Base-by-base conservation (phyloP, 1,140 invertebrate genomes). In the Trachelipus rathkii region DNA sequence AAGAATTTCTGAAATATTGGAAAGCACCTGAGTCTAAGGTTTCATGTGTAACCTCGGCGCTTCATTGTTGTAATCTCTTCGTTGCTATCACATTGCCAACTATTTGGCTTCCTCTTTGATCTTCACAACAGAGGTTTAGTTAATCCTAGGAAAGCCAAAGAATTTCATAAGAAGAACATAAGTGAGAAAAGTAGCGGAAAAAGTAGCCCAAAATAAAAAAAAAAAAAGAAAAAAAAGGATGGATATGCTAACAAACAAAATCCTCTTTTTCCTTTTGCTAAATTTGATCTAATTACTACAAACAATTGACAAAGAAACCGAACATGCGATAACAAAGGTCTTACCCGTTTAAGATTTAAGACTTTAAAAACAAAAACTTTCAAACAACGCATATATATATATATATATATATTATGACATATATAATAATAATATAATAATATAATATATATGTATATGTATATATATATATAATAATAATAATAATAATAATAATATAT, bases 201-300 rank as follows among this genome's bases (percentile, higher is more conserved):
- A 60, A 60, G 50, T 13, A 60, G 50, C 1, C 50, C 50, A 60
- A 15, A 15, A 33, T 3, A 33, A 3, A 33, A 60, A 15, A 15
- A 33, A 33, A 33, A 3, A 33, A 33, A 33, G 6, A 33, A 33
- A 3, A 33, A 33, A 33, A 33, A 33, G 33, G 33, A 33, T 33
- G 33, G 33, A 33, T 33, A 6, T 33, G 1, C 6, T 6, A 6
- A 33, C 1, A 33, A 33, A 33, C 50, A 19, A 60, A 60, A 60
- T 60, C 50, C 50, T 60, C 50, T 60, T 60, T 19, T 60, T 60
- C 50, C 50, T 60, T 60, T 60, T 19, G 19, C 11, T 60, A 60
- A 60, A 15, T 60, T 60, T 13, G 19, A 19, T 60, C 11, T 60
- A 60, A 60, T 60, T 60, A 60, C 50, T 60, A 13, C 11, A 60